Evolutionary conservation across 2,888 invertebrate genomes (phyloP), one percentile per base, ranked within the genome.

Genomic region (Branchipolynoe longqiensis): DNA sequence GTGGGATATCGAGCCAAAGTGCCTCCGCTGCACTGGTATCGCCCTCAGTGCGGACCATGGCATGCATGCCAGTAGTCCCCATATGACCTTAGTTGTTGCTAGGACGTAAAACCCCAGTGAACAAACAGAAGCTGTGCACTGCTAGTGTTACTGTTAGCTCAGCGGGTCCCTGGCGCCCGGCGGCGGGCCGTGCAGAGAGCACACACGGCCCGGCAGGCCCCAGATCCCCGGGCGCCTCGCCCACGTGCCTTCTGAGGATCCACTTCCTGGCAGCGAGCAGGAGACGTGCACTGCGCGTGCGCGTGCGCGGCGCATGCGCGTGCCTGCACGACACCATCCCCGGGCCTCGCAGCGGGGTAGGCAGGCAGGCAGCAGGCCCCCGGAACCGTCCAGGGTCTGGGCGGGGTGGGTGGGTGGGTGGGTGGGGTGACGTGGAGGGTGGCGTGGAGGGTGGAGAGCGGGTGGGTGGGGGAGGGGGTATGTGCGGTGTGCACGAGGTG

Each of bases 301-400:
- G 38, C 48, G n/a, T n/a, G n/a, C n/a, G n/a, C n/a, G n/a, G n/a
- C n/a, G n/a, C n/a, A 2, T 22, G 36, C 33, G 69, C 69, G 69
- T 69, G 69, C 69, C 69, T 69, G 69, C 69, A 69, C 69, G 69
- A 12, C 69, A 38, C 36, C 22, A 69, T 69, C 38, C 69, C 69
- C 69, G 69, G 69, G 69, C 14, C 69, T 33, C 36, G 36, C 6
- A 12, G 28, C 3, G 62, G 22, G 28, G 18, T 25, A n/a, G 31
- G 2, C 22, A 62, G 62, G 28, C 25, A 14, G 36, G n/a, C 36
- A 33, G 36, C 69, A 1, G 69, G 36, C 69, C 36, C 69, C 22
- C 62, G 14, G 69, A 12, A 33, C 38, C 22, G n/a, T 36, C 36
- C 33, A 33, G 33, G 36, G 36, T 25, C 14, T 18, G 33, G 36